Base-by-base conservation (phyloP, 2,888 invertebrate genomes). In the Drosophila anomelani region DNA sequence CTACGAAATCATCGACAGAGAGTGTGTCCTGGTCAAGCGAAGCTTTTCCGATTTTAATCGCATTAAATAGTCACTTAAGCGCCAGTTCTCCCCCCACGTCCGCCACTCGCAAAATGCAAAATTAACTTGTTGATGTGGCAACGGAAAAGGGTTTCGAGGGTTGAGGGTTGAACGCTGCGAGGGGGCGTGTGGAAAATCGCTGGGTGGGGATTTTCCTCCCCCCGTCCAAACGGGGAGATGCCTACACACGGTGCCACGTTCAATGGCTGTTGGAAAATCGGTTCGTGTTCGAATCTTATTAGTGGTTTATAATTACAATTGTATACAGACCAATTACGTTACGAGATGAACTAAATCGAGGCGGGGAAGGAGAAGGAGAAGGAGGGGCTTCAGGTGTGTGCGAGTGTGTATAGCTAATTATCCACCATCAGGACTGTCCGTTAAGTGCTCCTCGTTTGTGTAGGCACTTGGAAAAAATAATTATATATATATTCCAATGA, bases 271-370 rank as follows among this genome's bases (percentile, higher is more conserved):
- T 83, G 63, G 81, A 85, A 86, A 84, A 86, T 78, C 87, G 87
- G 77, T 88, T 66, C 89, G 78, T 89, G 81, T 81, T 85, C 85
- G 85, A 78, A 84, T 79, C 85, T 80, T 84, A 90, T 88, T 89
- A 90, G 89, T 87, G 90, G 90, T 85, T 83, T 90, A 86, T 89
- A 90, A 90, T 90, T 90, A 90, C 85, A 81, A 79, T 83, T 87
- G 88, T 85, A 90, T 86, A 80, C 89, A 90, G 80, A 78, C 85
- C 85, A 85, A 85, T 85, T 85, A 85, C 54, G 89, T 84, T 80
- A 69, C 82, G 80, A 82, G 82, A 85, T 62, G 62, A 36, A 66
- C 17, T n/a, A 29, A 43, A 32, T 61, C 41, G 41, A n/a, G 20
- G 55, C 17, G 20, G 6, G 36, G 20, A 2, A 1, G 23, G 34